Evolutionary conservation across 1,140 invertebrate genomes (phyloP), one percentile per base, ranked within the genome.

Genomic region (Eriocheir sinensis): DNA sequence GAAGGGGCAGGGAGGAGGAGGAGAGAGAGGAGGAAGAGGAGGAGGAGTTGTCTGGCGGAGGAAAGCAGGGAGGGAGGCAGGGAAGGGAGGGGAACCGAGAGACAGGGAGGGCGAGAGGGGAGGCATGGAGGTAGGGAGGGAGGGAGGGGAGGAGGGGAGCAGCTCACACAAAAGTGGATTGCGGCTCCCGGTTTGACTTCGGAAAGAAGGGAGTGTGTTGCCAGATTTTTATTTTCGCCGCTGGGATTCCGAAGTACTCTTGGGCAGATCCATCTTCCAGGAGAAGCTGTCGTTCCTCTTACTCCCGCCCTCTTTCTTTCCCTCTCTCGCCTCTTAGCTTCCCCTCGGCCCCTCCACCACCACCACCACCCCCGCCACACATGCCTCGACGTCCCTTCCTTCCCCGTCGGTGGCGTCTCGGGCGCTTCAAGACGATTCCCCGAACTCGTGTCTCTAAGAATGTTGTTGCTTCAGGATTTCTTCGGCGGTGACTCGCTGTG

Each of bases 181-280:
- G 86, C 93, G 91, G 83, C 91, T 86, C 83, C 53, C 41, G 80
- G 40, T 38, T 41, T 72, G 36, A 92, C 38, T 86, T 41, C 44
- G 79, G 48, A 53, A 94, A 81, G 81, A 85, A 91, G 93, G 32
- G 86, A 89, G 53, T 94, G 80, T 91, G 94, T 91, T 94, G 94
- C 94, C 89, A 94, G 89, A 94, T 94, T 91, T 91, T 94, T 94
- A 94, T 94, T 94, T 94, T 94, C 85, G 94, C 91, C 88, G 94
- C 53, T 41, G 81, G 90, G 94, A 91, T 94, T 91, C 60, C 89
- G 72, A 60, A 94, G 89, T 94, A 91, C 93, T 94, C 93, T 85
- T 79, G 30, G 79, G 32, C 40, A 48, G 79, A 91, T 94, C 94
- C 53, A 53, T 94, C 89, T 94, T 91, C 90, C 93, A 94, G 93